These are phyloP conservation scores for Vollenhovia emeryi DNA, from an alignment of 1,140 invertebrate genomes.

Conservation along the genomic window DNA sequence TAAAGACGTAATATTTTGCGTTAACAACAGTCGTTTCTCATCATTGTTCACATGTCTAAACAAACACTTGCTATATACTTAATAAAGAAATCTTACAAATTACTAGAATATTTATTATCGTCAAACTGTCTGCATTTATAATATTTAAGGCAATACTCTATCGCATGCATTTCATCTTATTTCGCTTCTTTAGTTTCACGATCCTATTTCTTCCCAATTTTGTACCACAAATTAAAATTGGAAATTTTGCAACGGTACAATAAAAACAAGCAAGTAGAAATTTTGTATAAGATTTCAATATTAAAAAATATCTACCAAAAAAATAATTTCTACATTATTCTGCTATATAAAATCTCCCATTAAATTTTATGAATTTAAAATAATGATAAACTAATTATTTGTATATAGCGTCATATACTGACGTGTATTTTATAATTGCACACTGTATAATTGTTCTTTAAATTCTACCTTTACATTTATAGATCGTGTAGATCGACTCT, in stretches of 20 bases:
- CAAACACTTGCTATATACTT: conserved; percentile 12
- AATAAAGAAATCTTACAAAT: conserved; percentile 19
- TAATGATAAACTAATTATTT: neutral
- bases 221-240: neutral
- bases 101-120: neutral
- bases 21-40: neutral
- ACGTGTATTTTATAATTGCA: no score
- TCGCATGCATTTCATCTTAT: neutral
- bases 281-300: neutral
- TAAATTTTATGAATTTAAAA: neutral
- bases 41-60: conserved; percentile 2
- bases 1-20: neutral
- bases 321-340: neutral
- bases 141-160: neutral
- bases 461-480: no score
- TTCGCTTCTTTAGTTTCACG: neutral
- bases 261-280: neutral
- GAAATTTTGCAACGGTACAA: neutral
- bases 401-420: no score
- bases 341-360: neutral
- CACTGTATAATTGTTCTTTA: no score
- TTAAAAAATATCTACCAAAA: neutral
- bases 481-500: no score
- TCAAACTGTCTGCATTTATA: neutral
- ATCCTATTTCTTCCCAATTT: neutral